Base-by-base conservation (phyloP, 2,113 vertebrate genomes). In the Pterocles gutturalis region DNA sequence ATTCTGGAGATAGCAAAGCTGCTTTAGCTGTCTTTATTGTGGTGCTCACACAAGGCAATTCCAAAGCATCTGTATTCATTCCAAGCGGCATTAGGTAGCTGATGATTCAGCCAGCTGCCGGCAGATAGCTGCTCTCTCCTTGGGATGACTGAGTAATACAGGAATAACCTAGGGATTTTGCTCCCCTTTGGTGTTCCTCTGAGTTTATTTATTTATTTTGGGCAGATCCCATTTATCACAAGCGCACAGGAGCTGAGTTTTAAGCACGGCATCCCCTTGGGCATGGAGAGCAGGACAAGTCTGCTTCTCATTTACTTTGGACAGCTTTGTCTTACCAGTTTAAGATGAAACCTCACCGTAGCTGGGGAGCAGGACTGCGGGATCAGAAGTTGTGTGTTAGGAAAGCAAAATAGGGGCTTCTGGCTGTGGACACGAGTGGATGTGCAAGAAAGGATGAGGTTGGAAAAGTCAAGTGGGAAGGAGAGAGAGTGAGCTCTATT, bases 51-150 rank as follows among this genome's bases (percentile, higher is more conserved):
- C 7, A 49, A 94, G 89, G 94, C 96, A 75, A 71, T 96, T 95
- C 93, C 60, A 5, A 60, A 89, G 78, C 96, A 96, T 97, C 97
- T 96, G 96, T 96, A 97, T 97, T 96, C 97, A 96, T 97, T 92
- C 91, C 96, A 95, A 91, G 97, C 92, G 88, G 96, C 95, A 93
- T 97, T 96, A 97, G 94, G 88, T 73, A 83, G 93, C 93, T 94
- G 76, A 93, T 82, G 87, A 89, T 91, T 95, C 91, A 97, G 93
- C 95, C 75, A 91, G 90, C 89, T 90, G 93, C 85, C 12, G 16
- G 90, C 89, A 87, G 95, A 95, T 61, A 93, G 85, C 83, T 76
- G 70, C 89, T 96, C 55, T 85, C 91, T 97, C 96, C 95, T 95
- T 95, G 93, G 93, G 84, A 89, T 54, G 93, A 53, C 31, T 72